Evolutionary conservation across 2,797 vertebrate genomes (phyloP), one percentile per base, ranked within the genome.

Genomic region (Salmo trutta): DNA sequence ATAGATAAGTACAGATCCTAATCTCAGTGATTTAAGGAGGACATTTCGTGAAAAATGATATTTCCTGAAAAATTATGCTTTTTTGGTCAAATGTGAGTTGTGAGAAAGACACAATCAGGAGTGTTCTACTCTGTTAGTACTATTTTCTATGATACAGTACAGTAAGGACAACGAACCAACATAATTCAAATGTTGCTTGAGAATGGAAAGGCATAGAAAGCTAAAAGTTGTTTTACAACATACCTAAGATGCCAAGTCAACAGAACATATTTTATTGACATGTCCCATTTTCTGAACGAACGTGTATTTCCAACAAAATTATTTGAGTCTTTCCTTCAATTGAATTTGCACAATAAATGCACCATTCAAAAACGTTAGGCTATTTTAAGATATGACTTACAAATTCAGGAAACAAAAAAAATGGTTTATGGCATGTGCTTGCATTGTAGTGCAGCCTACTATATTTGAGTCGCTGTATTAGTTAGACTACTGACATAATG

Each of bases 181-280:
- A 51, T 59, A 41, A 51, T 8, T 33, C n/a, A 71, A 59, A 66
- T 51, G 69, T 17, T 47, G 7, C 19, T n/a, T 47, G 19, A 31
- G 66, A 7, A 16, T 68, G 19, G 27, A 51, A 54, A 47, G 15
- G 59, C 21, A 41, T 17, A 41, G 15, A 19, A 74, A 29, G 33
- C 36, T 65, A 47, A 59, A 31, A 72, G 81, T 47, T 51, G 80
- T 77, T 74, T 64, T 73, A 31, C 82, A 75, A 66, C 82, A 87
- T 84, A 77, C 65, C 73, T 79, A 72, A 68, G 71, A n/a, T 75
- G 51, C 69, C 2, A 47, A 47, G 59, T 24, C 59, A 7, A 24
- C 59, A 27, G 21, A 24, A 47, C 41, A 12, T 10, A 24, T 64
- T 64, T 27, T 8, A 27, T 64, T 64, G 21, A 64, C 17, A 64